phyloP scores from a whole-genome alignment of 37 sponge, comb jelly and placozoan genomes.

The Tethya wilhelma region DNA sequence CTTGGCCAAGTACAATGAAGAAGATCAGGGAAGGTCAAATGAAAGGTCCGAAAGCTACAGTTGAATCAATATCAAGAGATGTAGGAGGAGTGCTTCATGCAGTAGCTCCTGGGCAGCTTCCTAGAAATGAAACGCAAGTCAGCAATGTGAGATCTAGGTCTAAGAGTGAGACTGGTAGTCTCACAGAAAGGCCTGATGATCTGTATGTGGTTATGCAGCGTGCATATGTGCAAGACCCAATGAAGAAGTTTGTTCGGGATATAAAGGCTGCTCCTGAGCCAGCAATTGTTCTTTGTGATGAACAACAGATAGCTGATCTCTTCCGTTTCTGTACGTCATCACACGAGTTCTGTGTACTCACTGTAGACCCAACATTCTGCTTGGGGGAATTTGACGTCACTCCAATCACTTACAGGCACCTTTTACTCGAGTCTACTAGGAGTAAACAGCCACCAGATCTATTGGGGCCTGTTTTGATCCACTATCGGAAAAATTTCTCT shows the following conservation, averaged over 20 bases:
- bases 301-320: conserved; percentile 41
- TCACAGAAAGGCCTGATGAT: conserved; percentile 15
- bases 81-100: conserved; percentile 43
- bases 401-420: conserved; percentile 49
- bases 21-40: conserved; percentile 22
- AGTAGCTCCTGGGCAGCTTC: conserved; percentile 31
- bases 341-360: conserved; percentile 31
- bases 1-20: conserved; percentile 42
- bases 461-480: conserved; percentile 48
- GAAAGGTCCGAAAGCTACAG: conserved; percentile 42
- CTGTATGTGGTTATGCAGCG: conserved; percentile 60
- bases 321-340: conserved; percentile 42
- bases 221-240: conserved; percentile 42
- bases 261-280: conserved; percentile 55
- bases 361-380: conserved; percentile 57
- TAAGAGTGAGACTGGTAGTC: background rate
- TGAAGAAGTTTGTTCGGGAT: conserved; percentile 26
- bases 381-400: conserved; percentile 64
- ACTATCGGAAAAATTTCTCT: conserved; percentile 39
- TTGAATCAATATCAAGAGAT: conserved; percentile 14
- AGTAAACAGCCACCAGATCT: conserved; percentile 25
- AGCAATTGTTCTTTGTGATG: conserved; percentile 47
- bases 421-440: conserved; percentile 32
- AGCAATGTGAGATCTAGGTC: background rate
- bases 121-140: conserved; percentile 45